Evolutionary conservation across 1,140 invertebrate species (phyloP).

Genomic region (Mylabris phalerata): DNA sequence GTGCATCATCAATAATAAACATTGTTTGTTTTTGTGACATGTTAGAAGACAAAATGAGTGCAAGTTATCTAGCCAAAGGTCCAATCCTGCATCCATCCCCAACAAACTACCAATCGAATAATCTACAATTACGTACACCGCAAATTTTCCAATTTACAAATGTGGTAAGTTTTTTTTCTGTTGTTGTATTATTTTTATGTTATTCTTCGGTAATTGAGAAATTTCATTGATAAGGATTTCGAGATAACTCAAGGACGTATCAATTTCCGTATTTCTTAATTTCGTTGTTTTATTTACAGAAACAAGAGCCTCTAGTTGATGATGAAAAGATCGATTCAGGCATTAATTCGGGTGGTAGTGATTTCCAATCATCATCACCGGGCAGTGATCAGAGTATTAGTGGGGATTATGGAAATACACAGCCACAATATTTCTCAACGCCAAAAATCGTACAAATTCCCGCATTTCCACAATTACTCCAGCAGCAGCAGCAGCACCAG

Average conservation of each 20-base stretch:
- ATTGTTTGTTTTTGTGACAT: too few species aligned
- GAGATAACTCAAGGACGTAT: not conserved
- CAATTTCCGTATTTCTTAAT: slow-evolving; percentile 16
- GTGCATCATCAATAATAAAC: too few species aligned
- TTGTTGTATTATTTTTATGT: too few species aligned
- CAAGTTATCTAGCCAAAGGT: too few species aligned
- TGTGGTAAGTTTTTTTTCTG: too few species aligned
- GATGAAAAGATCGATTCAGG: slow-evolving; percentile 38
- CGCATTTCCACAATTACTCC: not conserved
- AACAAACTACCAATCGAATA: too few species aligned
- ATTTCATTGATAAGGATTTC: too few species aligned
- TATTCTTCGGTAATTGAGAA: too few species aligned
- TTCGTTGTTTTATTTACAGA: slow-evolving; percentile 26
- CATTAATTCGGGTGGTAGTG: slow-evolving; percentile 32
- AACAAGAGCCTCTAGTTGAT: slow-evolving; percentile 38
- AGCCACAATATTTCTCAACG: slow-evolving; percentile 16
- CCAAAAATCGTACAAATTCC: slow-evolving; percentile 1
- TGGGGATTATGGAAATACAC: slow-evolving; percentile 3
- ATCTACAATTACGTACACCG: too few species aligned
- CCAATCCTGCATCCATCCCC: too few species aligned
- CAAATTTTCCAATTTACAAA: too few species aligned
- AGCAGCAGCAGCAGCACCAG: not conserved
- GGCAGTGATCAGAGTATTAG: slow-evolving; percentile 32
- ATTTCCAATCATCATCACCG: slow-evolving; percentile 35
- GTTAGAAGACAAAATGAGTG: too few species aligned